Percentiles rank a stretch among this genome's conserved stretches.
Conservation (phyloP, 2,797 vertebrate genomes). For the Manis pentadactyla region DNA sequence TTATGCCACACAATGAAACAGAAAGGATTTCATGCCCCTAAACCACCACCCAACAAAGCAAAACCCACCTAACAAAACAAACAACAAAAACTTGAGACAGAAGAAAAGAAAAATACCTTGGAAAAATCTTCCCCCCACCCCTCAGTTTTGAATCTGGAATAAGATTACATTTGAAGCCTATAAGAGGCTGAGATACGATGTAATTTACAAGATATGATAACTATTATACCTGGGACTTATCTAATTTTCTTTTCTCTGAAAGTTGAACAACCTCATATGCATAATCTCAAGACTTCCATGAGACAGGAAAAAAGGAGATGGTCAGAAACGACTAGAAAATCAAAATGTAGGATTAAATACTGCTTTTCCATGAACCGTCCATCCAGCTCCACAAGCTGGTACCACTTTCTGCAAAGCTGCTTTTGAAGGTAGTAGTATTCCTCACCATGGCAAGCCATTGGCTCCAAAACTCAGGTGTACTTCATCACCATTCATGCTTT, state of each 20-base stretch:
- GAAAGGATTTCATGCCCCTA: not conserved
- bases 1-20: not conserved
- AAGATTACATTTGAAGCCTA: not conserved
- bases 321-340: not conserved
- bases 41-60: not conserved
- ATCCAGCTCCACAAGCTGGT: not conserved
- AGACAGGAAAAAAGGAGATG: not conserved
- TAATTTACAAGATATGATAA: not conserved
- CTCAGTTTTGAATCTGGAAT: not conserved
- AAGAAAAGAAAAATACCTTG: conserved; percentile 1
- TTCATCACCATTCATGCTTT: not conserved
- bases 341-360: not conserved
- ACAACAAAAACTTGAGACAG: not conserved
- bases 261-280: not conserved
- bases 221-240: not conserved
- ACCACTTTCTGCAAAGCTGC: not conserved
- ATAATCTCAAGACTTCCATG: not conserved
- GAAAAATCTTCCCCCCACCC: not conserved
- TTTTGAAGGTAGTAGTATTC: not conserved
- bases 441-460: not conserved
- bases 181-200: not conserved
- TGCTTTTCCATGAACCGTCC: not conserved
- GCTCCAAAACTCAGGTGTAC: not conserved
- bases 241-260: conserved; percentile 11
- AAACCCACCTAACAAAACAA: not conserved